Conservation (phyloP, 2,113 vertebrate genomes). For the Sarotherodon lohbergeri region DNA sequence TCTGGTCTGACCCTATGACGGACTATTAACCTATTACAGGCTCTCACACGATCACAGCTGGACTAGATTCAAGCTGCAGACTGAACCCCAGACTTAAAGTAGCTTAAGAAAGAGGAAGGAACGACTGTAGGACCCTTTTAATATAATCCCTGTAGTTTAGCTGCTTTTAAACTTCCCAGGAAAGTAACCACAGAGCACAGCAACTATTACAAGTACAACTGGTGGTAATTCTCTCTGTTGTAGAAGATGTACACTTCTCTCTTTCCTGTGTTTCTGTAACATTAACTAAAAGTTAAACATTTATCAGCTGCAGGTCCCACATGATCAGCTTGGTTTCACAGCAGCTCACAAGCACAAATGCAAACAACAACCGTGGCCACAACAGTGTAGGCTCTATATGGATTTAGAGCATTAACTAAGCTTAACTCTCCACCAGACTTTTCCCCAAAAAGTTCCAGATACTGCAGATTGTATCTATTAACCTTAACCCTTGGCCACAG, state of each 20-base stretch:
- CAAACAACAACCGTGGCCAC: background rate
- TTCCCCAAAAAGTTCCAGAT: background rate
- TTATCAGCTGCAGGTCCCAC: background rate
- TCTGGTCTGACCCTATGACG: background rate
- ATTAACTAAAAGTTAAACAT: background rate
- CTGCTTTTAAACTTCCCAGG: background rate
- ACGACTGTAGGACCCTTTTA: background rate
- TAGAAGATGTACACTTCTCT: background rate
- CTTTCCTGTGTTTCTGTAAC: background rate
- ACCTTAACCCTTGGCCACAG: background rate
- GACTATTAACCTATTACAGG: background rate
- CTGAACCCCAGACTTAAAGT: background rate
- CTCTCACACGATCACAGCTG: background rate
- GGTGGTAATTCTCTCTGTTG: background rate
- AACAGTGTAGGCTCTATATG: background rate
- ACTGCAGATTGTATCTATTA: background rate
- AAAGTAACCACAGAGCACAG: background rate
- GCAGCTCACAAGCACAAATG: background rate
- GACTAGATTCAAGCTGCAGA: background rate
- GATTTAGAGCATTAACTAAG: background rate
- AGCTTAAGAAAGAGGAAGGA: background rate
- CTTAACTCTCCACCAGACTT: background rate
- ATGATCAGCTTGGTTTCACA: background rate
- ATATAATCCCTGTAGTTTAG: background rate
- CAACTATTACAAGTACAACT: too few relatives aligned